Percentiles rank a stretch among this genome's conserved stretches.
Evolutionary conservation across 2,888 invertebrate genomes (phyloP).

Genomic region (Leptogaster cylindrica): DNA sequence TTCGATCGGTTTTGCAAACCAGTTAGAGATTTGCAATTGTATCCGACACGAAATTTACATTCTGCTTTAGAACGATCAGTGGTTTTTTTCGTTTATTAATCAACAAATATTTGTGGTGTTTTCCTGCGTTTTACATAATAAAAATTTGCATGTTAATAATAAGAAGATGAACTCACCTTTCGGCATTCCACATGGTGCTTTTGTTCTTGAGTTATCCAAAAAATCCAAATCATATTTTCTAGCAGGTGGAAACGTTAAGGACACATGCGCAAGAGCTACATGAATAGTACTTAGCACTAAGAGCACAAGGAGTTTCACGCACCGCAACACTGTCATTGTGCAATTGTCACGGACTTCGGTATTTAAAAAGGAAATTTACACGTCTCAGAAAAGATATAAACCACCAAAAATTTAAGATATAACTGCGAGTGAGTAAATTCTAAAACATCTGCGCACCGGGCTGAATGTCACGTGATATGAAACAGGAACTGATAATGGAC

Average conservation of each 20-base stretch:
- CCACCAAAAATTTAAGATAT: background rate
- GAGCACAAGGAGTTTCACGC: background rate
- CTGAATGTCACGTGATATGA: too few species aligned
- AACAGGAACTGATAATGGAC: too few species aligned
- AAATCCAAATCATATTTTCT: conserved; percentile 89
- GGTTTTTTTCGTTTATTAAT: background rate
- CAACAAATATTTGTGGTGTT: too few species aligned
- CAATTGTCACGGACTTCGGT: too few species aligned
- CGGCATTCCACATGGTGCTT: conserved; percentile 94
- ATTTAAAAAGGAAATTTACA: too few species aligned
- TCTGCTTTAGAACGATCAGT: background rate
- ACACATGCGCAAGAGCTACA: conserved; percentile 70
- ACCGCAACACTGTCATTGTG: background rate
- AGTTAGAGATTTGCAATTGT: conserved; percentile 19
- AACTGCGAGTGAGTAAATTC: background rate
- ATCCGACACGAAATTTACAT: background rate
- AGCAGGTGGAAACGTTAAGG: conserved; percentile 88
- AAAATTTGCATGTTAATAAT: too few species aligned
- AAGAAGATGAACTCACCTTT: conserved; percentile 76
- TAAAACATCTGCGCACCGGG: too few species aligned
- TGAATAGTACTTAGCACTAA: conserved; percentile 6
- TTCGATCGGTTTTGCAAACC: conserved; percentile 9
- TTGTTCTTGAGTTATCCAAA: conserved; percentile 87
- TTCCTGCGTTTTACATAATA: too few species aligned
- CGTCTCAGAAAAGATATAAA: background rate